Evolutionary conservation across 2,113 vertebrate genomes (phyloP).

Genomic region (Butastur rufipennis): DNA sequence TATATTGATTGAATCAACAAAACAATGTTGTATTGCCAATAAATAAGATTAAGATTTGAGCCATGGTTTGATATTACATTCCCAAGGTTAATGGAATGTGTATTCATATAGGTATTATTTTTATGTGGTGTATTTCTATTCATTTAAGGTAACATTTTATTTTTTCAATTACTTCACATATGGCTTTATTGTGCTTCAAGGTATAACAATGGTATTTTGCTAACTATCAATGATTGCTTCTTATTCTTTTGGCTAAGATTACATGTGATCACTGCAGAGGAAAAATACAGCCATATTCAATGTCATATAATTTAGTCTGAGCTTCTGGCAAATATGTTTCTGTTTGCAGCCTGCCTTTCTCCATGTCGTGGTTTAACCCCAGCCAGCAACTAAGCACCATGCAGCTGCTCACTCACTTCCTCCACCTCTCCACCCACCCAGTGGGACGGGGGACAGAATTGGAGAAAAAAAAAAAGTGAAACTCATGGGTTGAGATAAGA

Average conservation of each 20-base stretch:
- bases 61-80: fast-evolving
- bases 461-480: too few relatives aligned
- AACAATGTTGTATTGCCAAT: background rate
- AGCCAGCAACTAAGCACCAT: too few relatives aligned
- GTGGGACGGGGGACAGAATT: too few relatives aligned
- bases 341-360: background rate
- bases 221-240: background rate
- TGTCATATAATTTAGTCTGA: fast-evolving
- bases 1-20: background rate
- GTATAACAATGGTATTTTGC: background rate
- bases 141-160: background rate
- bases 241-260: background rate
- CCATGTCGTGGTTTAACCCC: too few relatives aligned
- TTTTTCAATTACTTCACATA: background rate
- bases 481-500: too few relatives aligned
- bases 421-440: too few relatives aligned
- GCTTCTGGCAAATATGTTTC: background rate
- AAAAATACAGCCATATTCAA: fast-evolving
- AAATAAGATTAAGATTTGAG: background rate
- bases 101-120: background rate
- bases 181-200: background rate
- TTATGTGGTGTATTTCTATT: background rate
- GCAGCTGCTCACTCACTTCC: too few relatives aligned
- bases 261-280: fast-evolving
- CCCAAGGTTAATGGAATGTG: background rate